phyloP scores from a whole-genome alignment of 2,888 invertebrate genomes.

The Latrodectus hesperus region DNA sequence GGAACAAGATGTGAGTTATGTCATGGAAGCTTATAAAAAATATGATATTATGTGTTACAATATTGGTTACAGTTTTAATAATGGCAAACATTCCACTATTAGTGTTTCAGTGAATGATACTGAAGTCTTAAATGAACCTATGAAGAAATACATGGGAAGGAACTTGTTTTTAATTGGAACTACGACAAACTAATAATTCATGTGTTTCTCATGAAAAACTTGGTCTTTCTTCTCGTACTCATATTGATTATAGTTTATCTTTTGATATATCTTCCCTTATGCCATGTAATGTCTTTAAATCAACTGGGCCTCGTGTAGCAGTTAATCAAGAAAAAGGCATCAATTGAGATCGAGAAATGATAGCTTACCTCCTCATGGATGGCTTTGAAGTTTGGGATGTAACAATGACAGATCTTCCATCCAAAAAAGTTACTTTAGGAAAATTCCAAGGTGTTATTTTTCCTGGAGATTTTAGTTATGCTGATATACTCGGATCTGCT shows the following conservation, averaged over 20 bases:
- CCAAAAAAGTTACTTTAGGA: conserved; percentile 83
- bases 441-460: conserved; percentile 92
- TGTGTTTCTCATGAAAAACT: conserved; percentile 88
- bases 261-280: conserved; percentile 75
- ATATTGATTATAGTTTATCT: conserved; percentile 83
- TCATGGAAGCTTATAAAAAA: conserved; percentile 80
- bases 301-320: conserved; percentile 82
- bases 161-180: conserved; percentile 92
- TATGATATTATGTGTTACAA: conserved; percentile 80
- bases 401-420: conserved; percentile 91
- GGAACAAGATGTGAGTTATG: conserved; percentile 78
- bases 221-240: conserved; percentile 81
- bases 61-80: conserved; percentile 75
- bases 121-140: conserved; percentile 72
- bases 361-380: conserved; percentile 87
- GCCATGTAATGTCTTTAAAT: conserved; percentile 7
- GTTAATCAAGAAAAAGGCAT: conserved; percentile 96
- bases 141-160: conserved; percentile 94
- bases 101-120: conserved; percentile 25
- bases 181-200: conserved; percentile 85
- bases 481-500: conserved; percentile 97
- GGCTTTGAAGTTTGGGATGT: conserved; percentile 93
- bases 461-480: conserved; percentile 99
- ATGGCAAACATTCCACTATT: conserved; percentile 32
- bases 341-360: conserved; percentile 98